Evolutionary conservation across 2,888 invertebrate species (phyloP).

Genomic region (Drosophila rellima): DNA sequence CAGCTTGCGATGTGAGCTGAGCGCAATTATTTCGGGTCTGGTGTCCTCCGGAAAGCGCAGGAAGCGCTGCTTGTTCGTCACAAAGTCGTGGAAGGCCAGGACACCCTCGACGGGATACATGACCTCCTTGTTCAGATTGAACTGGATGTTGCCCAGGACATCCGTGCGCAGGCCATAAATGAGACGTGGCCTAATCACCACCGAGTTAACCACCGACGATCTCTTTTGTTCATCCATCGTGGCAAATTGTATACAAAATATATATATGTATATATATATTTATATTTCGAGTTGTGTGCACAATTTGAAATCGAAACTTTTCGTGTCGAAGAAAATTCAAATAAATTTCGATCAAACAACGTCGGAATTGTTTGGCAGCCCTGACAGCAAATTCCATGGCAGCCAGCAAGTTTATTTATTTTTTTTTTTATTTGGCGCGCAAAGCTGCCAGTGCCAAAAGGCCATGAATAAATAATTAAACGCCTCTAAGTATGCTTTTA

Average conservation of each 20-base stretch:
- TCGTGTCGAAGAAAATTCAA: conserved; percentile 35
- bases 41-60: conserved; percentile 86
- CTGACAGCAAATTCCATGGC: conserved; percentile 77
- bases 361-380: conserved; percentile 47
- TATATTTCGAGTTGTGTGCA: neutral
- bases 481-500: conserved; percentile 73
- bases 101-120: conserved; percentile 93
- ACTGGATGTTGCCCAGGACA: conserved; percentile 90
- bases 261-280: conserved; percentile 14
- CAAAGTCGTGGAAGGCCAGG: conserved; percentile 91
- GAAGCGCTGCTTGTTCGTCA: conserved; percentile 90
- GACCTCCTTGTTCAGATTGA: conserved; percentile 90
- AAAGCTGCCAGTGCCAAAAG: conserved; percentile 35
- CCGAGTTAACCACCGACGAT: conserved; percentile 44
- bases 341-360: conserved; percentile 74
- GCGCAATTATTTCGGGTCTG: conserved; percentile 77
- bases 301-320: conserved; percentile 31
- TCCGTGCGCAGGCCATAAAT: conserved; percentile 85
- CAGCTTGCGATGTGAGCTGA: conserved; percentile 83
- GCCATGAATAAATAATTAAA: conserved; percentile 74
- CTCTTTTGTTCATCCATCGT: conserved; percentile 64
- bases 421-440: conserved; percentile 49
- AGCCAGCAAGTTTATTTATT: conserved; percentile 35
- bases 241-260: conserved; percentile 35
- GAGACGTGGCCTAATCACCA: conserved; percentile 83